Base-by-base conservation (phyloP, 2,888 invertebrate species). In the Plebejus anna region DNA sequence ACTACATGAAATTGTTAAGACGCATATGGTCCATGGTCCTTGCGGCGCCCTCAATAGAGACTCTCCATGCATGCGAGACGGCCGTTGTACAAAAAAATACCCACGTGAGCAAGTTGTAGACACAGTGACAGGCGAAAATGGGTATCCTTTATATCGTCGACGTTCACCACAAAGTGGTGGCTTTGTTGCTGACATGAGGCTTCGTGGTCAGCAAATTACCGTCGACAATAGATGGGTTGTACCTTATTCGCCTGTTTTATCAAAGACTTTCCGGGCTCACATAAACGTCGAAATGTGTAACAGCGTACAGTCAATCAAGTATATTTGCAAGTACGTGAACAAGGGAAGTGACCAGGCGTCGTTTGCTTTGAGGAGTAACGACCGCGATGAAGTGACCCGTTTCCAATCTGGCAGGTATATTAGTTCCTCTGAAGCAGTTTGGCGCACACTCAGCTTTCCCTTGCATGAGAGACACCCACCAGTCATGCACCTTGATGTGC, bases 61-160 rank as follows among this genome's bases (percentile, higher is more conserved):
- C 77, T 80, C 81, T 75, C 81, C 81, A 76, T 81, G 79, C 75
- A 80, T 81, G 82, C 75, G 75, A 80, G 76, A 81, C 77, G 36
- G 36, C 4, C 36, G 36, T 38, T 4, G 4, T 38, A 38, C n/a
- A n/a, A 38, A 38, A 38, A 38, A 38, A 38, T 38, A 38, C 36
- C 4, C 36, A 38, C 36, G 36, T 38, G 4, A 3, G 4, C 36
- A 38, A 38, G 36, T 38, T 38, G 5, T 38, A 3, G 36, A 38
- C 36, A 38, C 36, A 38, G 36, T 38, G 36, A 38, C 36, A n/a
- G 32, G 80, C 76, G 79, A 82, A 78, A 80, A 82, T 75, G 81
- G 81, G 75, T 82, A 82, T 79, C 80, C 81, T 47, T 78, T 79
- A 80, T 82, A 82, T 78, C 77, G 81, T 51, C 79, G 80, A 76